A percentile compares a stretch with the other conserved stretches of the same genome.
phyloP scores from a whole-genome alignment of 2,113 vertebrate genomes.

The Ceuthmochares aereus region DNA sequence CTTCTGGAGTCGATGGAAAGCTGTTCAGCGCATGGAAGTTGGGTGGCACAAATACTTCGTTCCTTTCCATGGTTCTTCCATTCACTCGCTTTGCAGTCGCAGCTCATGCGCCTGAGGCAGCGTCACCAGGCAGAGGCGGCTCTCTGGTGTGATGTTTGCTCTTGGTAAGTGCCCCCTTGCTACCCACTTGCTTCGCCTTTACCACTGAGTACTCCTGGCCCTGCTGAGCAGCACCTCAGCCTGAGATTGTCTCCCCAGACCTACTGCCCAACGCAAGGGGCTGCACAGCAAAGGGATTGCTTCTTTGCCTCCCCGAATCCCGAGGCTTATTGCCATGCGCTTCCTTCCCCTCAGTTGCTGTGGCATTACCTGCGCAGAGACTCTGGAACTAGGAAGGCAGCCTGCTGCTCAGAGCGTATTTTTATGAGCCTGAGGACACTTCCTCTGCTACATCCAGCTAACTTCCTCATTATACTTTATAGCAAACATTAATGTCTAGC shows the following conservation, averaged over 20 bases:
- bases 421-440: background rate
- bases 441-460: background rate
- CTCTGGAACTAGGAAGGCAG: background rate
- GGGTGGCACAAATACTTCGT: background rate
- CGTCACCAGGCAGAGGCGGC: background rate
- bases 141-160: fast-evolving
- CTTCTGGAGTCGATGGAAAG: background rate
- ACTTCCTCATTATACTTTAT: conserved; percentile 12
- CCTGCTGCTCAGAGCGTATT: background rate
- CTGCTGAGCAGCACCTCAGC: background rate
- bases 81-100: background rate
- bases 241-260: background rate
- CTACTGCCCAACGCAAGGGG: background rate
- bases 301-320: background rate
- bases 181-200: background rate
- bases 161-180: background rate
- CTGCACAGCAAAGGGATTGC: fast-evolving
- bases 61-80: background rate
- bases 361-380: background rate
- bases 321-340: fast-evolving
- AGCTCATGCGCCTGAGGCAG: background rate
- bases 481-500: background rate
- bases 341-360: background rate
- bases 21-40: background rate
- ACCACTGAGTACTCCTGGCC: background rate